Percentiles rank a stretch among this genome's conserved stretches.
phyloP scores from a whole-genome alignment of 2,888 invertebrate genomes.

The Adineta ricciae region DNA sequence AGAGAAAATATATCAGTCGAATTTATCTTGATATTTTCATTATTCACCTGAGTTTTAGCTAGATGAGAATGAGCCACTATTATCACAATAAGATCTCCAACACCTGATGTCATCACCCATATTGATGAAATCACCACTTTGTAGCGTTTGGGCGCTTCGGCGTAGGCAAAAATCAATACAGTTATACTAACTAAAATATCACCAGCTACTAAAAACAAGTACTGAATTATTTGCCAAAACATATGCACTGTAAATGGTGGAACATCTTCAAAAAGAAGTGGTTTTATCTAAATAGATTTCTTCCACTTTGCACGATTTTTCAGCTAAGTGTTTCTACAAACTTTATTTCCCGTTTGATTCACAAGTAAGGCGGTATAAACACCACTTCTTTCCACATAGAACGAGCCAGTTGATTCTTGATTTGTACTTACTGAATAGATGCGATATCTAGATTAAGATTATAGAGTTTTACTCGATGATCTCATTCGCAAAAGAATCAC shows the following conservation, averaged over 20 bases:
- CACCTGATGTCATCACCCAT: slow-evolving; percentile 80
- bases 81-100: slow-evolving; percentile 84
- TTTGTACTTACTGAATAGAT: too few species aligned
- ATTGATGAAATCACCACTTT: slow-evolving; percentile 82
- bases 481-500: not conserved
- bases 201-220: slow-evolving; percentile 78
- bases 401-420: too few species aligned
- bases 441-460: too few species aligned
- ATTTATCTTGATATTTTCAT: slow-evolving; percentile 59
- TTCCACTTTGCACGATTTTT: too few species aligned
- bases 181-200: slow-evolving; percentile 94
- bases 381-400: too few species aligned
- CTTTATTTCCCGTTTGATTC: too few species aligned
- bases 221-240: slow-evolving; percentile 78
- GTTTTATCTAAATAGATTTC: not conserved
- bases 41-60: slow-evolving; percentile 68
- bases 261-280: slow-evolving; percentile 51
- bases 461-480: too few species aligned
- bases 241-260: slow-evolving; percentile 68
- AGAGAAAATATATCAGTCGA: not conserved
- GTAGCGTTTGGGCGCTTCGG: slow-evolving; percentile 80
- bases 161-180: slow-evolving; percentile 86
- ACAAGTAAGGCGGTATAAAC: too few species aligned
- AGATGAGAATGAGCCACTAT: slow-evolving; percentile 69
- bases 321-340: too few species aligned